Evolutionary conservation across 2,888 invertebrate species (phyloP), one percentile per base, ranked within the genome.

Genomic region (Caenorhabditis sp.): DNA sequence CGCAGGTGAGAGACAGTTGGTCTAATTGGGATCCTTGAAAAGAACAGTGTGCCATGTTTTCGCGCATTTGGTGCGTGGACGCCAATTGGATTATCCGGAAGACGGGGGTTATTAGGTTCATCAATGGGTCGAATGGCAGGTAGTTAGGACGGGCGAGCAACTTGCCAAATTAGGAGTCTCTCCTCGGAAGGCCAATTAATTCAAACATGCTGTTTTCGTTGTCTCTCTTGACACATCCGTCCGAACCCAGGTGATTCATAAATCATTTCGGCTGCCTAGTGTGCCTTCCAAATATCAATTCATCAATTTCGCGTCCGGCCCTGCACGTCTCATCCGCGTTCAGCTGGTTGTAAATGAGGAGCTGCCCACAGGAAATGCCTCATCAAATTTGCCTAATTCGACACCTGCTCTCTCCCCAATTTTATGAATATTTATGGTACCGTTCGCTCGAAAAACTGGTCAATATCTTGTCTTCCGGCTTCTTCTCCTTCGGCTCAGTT

Each of bases 331-430:
- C 55, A 30, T 55, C 53, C 41, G 15, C 43, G 30, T 35, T 41
- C 27, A 45, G 43, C 9, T 41, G 63, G 68, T 68, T 74, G 75
- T 75, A 59, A 71, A 71, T 62, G 70, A 65, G 46, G 56, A 58
- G 66, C 53, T 26, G 59, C 52, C 35, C 20, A 37, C 43, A 24
- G 27, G 30, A 32, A 45, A 24, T n/a, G 30, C 24, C 53, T 61
- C 59, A 65, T 65, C 58, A 68, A 75, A 75, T 75, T 65, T 56
- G 68, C 75, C 75, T 75, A 75, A 75, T 75, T 75, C 68, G 61
- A 68, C 75, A 75, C 75, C 75, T 75, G 75, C 75, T 75, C 45
- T 45, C 17, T n/a, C 26, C 17, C 39, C 20, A 30, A 43, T 66
- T 65, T 70, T 70, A 70, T 70, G 70, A 70, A 70, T 70, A 70